Evolutionary conservation across 2,113 vertebrate genomes (phyloP), one percentile per base, ranked within the genome.

Genomic region (Siniperca chuatsi): DNA sequence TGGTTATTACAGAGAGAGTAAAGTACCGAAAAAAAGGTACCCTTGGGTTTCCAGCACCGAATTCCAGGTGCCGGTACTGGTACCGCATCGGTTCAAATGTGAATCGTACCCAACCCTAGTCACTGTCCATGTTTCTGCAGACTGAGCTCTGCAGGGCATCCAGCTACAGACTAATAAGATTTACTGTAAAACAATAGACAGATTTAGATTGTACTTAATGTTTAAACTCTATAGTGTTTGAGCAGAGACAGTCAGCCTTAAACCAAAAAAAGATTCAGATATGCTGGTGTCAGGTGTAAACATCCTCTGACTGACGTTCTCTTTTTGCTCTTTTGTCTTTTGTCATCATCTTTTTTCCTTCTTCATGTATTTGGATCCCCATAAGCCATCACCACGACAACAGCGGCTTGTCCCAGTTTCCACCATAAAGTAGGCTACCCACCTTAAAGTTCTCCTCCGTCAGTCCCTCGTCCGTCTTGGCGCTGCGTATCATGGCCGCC

Each of bases 401-500:
- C 70, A 37, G 33, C 4, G 1, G 25, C 55, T 46, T 20, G 42
- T 2, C 35, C 35, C 2, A 8, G 37, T 68, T 9, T 69, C 46
- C 46, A 6, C 16, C 16, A 33, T 33, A 15, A 29, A 20, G 25
- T 0, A 37, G 35, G 35, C 35, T 6, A 62, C 88, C 92, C 85
- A 99, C 98, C 97, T 99, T 99, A 76, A 99, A 99, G 84, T 99
- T 99, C 91, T 99, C 98, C 94, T 99, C 98, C 0, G 98, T 99
- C 89, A 99, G 95, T 1, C 98, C 98, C 88, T 99, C 98, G 0
- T 97, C 98, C 33, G 97, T 98, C 96, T 99, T 99, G 74, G 97
- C 97, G 87, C 97, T 99, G 91, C 98, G 96, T 87, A 99, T 98
- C 98, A 99, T 99, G 81, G 98, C 98, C 48, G 98, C 98, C 12